Percentiles rank a stretch among this genome's conserved stretches.
Evolutionary conservation across 2,113 vertebrate genomes (phyloP).

Genomic region (Bubalus kerabau): DNA sequence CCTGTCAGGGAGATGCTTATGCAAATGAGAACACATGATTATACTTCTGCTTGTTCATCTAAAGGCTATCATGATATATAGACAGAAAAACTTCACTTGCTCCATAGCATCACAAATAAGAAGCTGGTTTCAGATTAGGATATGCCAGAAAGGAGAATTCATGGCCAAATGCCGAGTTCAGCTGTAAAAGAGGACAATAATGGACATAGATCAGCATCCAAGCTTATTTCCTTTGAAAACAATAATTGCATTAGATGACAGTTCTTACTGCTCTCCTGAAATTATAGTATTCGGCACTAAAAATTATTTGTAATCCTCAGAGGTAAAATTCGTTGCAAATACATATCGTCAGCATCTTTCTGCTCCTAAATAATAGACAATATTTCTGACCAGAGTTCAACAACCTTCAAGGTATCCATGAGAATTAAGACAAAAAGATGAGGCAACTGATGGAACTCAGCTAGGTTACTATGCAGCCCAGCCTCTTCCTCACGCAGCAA

Average conservation of each 20-base stretch:
- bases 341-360: slow-evolving; percentile 20
- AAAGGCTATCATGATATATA: slow-evolving; percentile 25
- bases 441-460: background rate
- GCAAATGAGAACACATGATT: slow-evolving; percentile 43
- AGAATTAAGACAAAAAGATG: background rate
- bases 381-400: background rate
- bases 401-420: background rate
- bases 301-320: slow-evolving; percentile 37
- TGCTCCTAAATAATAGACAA: background rate
- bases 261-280: slow-evolving; percentile 11
- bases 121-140: background rate
- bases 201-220: background rate
- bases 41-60: background rate
- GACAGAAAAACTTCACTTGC: background rate
- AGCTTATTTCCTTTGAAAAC: slow-evolving; percentile 35
- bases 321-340: slow-evolving; percentile 23
- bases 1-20: slow-evolving; percentile 56
- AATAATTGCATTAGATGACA: slow-evolving; percentile 24
- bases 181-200: slow-evolving; percentile 3
- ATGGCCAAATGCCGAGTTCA: background rate
- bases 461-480: background rate
- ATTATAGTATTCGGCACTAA: background rate
- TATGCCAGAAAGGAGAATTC: slow-evolving; percentile 26
- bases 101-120: background rate
- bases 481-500: background rate